phyloP scores from a whole-genome alignment of 2,113 vertebrate genomes.

The Pituophis catenifer region DNA sequence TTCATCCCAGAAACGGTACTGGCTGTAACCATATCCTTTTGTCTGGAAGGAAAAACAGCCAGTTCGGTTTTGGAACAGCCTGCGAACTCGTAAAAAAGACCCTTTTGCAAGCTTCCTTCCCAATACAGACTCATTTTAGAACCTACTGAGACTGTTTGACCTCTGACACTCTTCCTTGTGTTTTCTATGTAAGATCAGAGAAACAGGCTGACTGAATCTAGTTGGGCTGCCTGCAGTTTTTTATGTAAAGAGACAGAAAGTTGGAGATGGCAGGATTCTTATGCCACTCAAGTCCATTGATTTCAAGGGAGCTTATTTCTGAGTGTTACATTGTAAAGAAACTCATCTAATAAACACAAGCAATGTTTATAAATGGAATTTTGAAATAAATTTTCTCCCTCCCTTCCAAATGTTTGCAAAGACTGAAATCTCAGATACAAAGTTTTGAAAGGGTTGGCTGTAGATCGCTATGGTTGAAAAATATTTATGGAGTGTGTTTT shows the following conservation, averaged over 20 bases:
- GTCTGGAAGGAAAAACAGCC: neutral
- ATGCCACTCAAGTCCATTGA: neutral
- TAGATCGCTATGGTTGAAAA: slow-evolving; percentile 19
- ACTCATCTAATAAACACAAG: neutral
- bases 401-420: neutral
- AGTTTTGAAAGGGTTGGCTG: slow-evolving; percentile 50
- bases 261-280: neutral
- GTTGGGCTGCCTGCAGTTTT: neutral
- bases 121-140: neutral
- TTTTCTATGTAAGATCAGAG: too few relatives aligned
- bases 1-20: neutral
- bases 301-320: too few relatives aligned
- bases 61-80: neutral
- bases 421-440: slow-evolving; percentile 50
- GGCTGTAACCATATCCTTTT: neutral
- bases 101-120: neutral
- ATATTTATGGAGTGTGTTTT: neutral
- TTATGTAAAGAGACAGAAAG: too few relatives aligned
- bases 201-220: neutral
- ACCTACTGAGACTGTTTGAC: too few relatives aligned
- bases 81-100: neutral
- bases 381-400: neutral
- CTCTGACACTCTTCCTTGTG: neutral
- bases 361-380: neutral
- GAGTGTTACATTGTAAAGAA: neutral